These are phyloP conservation scores for Bombus difficillimus DNA, from an alignment of 1,140 invertebrate genomes.

Conservation along the genomic window DNA sequence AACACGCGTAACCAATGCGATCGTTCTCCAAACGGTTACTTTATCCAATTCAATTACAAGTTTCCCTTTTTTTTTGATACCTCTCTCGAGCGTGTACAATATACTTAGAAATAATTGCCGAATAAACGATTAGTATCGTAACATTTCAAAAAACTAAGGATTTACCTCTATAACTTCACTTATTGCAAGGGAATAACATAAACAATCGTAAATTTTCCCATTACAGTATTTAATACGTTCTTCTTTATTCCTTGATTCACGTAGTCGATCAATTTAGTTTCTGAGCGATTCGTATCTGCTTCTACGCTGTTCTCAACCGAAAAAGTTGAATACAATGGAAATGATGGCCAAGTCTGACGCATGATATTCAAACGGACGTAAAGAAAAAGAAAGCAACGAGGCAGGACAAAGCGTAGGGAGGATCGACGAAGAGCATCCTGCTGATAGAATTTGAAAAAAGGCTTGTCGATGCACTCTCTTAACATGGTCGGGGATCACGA, in stretches of 20 bases:
- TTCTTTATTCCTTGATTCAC: no score
- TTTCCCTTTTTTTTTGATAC: neutral
- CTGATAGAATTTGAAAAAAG: neutral
- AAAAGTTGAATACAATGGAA: neutral
- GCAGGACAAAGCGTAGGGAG: neutral
- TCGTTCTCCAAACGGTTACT: neutral
- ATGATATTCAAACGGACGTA: neutral
- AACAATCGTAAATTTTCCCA: no score
- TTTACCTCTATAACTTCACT: no score
- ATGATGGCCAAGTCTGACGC: neutral
- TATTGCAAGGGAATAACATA: no score
- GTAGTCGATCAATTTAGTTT: no score
- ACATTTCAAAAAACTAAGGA: no score
- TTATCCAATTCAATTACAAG: neutral
- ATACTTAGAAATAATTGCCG: neutral
- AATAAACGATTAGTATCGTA: neutral
- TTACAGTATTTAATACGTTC: no score
- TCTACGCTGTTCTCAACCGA: no score
- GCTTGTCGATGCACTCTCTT: neutral
- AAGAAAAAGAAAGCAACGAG: neutral
- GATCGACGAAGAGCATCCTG: neutral
- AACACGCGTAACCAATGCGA: neutral
- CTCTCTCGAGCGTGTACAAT: no score
- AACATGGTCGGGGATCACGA: constrained; percentile 16
- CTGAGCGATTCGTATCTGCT: no score